A percentile compares a stretch with the other conserved stretches of the same genome.
Conservation (phyloP, 2,888 invertebrate genomes). For the Silvanus unidentatus region DNA sequence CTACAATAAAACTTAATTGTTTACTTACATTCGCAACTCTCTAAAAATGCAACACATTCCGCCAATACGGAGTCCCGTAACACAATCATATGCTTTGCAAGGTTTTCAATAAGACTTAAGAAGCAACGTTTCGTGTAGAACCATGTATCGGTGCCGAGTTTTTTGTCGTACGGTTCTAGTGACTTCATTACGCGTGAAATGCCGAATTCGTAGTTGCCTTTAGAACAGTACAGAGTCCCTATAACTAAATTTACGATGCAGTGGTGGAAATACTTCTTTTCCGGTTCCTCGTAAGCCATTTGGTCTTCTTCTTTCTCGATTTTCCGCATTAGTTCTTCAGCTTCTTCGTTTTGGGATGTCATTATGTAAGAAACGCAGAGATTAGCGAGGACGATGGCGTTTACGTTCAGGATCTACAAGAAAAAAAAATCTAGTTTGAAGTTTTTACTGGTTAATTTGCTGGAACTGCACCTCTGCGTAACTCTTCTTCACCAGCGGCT, state of each 20-base stretch:
- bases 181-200: constrained; percentile 96
- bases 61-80: constrained; percentile 80
- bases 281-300: constrained; percentile 84
- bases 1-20: constrained; percentile 8
- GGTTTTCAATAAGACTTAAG: constrained; percentile 84
- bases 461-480: constrained; percentile 64
- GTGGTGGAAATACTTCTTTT: constrained; percentile 89
- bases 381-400: constrained; percentile 97
- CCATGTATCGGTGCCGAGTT: constrained; percentile 98
- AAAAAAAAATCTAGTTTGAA: constrained; percentile 13
- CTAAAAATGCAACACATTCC: constrained; percentile 83
- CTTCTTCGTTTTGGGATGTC: constrained; percentile 98
- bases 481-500: constrained; percentile 92
- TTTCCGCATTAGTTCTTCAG: constrained; percentile 96
- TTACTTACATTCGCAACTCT: constrained; percentile 73
- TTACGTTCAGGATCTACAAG: constrained; percentile 79
- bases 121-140: constrained; percentile 95
- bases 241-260: constrained; percentile 99
- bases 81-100: constrained; percentile 84
- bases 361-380: constrained; percentile 98
- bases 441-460: background rate
- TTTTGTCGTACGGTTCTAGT: constrained; percentile 86
- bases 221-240: constrained; percentile 97
- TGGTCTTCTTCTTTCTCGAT: constrained; percentile 97
- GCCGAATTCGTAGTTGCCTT: constrained; percentile 98